Evolutionary conservation across 2,113 vertebrate species (phyloP), one percentile per base, ranked within the genome.

Genomic region (Psephotus haematonotus): DNA sequence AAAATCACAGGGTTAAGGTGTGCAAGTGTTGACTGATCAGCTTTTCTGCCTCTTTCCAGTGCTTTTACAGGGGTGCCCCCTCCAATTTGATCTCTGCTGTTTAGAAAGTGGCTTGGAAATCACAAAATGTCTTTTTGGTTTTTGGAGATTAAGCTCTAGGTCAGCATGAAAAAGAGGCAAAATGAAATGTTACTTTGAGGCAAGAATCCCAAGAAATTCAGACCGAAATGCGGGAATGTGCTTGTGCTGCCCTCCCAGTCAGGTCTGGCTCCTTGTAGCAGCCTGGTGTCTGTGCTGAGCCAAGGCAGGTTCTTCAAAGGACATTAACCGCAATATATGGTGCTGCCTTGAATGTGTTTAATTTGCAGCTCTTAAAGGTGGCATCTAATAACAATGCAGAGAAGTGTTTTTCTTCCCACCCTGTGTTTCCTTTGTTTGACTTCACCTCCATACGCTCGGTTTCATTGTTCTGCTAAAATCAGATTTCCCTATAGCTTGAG

Each of bases 381-480:
- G 79, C 90, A 88, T 86, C 82, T 86, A 80, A 74, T 67, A 76
- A 88, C 71, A 92, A 70, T 63, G 82, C 68, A 81, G 84, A 43
- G 86, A 86, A 94, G 90, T 75, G 79, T 78, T 94, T 90, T 83
- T 77, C 41, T 46, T 13, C 23, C 15, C 22, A 9, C 41, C 39
- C 39, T 5, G 4, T 74, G 67, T 67, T 92, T 96, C 79, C 85
- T 96, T 95, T 96, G 90, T 96, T 93, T 96, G 94, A 59, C 82
- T 90, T 91, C 20, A 87, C 53, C 63, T 92, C 67, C 59, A 67
- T 93, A 52, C 3, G 0, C 44, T 83, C 0, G 0, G 59, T 90
- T 96, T 93, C 68, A 94, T 92, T 94, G 87, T 96, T 95, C 82
- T 80, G 78, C 53, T 85, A 39, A 82, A 93, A 89, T 90, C 85